phyloP scores from a whole-genome alignment of 2,888 invertebrate species.

The Zaprionus obscuricornis region DNA sequence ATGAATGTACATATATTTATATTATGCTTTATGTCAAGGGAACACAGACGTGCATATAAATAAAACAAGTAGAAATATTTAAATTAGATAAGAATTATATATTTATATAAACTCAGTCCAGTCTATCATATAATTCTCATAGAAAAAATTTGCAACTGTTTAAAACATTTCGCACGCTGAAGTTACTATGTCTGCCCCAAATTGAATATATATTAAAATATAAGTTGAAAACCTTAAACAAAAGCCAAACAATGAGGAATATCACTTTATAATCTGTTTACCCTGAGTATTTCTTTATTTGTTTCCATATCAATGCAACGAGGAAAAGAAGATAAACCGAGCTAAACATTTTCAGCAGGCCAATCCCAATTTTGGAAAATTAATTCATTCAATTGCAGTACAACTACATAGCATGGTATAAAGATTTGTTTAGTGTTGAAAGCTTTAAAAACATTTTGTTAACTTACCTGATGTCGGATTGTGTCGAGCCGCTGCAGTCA shows the following conservation, averaged over 20 bases:
- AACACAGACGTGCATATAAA: slow-evolving; percentile 1
- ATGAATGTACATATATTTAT: not conserved
- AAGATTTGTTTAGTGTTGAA: not conserved
- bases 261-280: slow-evolving; percentile 31
- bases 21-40: too few species aligned
- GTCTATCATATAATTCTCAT: too few species aligned
- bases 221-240: too few species aligned
- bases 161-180: too few species aligned
- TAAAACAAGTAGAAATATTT: slow-evolving; percentile 35
- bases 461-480: slow-evolving; percentile 80
- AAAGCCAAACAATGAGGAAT: slow-evolving; percentile 1
- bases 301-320: slow-evolving; percentile 12
- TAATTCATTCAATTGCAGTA: slow-evolving; percentile 31
- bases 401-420: not conserved
- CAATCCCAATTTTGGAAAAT: too few species aligned
- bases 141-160: too few species aligned
- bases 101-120: too few species aligned
- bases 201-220: too few species aligned
- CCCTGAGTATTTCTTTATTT: slow-evolving; percentile 3
- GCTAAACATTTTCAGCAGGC: slow-evolving; percentile 22
- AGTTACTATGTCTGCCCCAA: too few species aligned
- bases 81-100: too few species aligned
- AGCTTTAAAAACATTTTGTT: not conserved
- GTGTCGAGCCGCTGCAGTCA: slow-evolving; percentile 79
- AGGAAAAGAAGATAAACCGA: not conserved